A percentile compares a stretch with the other conserved stretches of the same genome.
phyloP scores from a whole-genome alignment of 2,797 vertebrate genomes.

The Esox lucius region DNA sequence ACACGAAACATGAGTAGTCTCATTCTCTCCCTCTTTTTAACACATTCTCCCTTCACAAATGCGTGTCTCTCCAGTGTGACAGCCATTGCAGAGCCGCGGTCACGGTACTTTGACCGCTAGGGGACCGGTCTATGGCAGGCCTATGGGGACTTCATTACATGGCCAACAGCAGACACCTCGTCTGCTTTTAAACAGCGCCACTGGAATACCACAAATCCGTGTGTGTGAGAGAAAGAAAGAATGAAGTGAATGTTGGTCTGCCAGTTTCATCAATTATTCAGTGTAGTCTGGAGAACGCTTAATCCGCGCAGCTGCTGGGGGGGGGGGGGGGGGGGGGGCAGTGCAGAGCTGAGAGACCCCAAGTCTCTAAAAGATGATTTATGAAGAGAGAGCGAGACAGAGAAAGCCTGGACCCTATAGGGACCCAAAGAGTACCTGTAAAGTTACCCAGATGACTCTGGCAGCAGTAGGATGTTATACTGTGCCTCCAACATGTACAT shows the following conservation, averaged over 20 bases:
- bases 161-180: not conserved
- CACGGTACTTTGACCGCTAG: not conserved
- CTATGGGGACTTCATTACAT: no score
- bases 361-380: conserved; percentile 19
- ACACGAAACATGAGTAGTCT: not conserved
- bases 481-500: no score
- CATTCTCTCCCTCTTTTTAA: no score
- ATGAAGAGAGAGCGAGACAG: conserved; percentile 3
- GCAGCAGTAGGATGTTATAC: no score
- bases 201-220: not conserved
- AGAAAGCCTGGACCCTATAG: not conserved
- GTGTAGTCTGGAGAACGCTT: not conserved
- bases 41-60: no score
- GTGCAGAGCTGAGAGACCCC: not conserved
- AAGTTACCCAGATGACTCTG: no score
- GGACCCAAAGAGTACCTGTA: no score
- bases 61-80: no score
- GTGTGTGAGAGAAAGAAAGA: not conserved
- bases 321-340: no score
- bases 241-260: not conserved
- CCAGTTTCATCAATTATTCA: not conserved
- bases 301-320: conserved; percentile 4
- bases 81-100: no score
- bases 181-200: not conserved
- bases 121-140: no score